Base-by-base conservation (phyloP, 2,113 vertebrate species). In the Rousettus leschenaultii region DNA sequence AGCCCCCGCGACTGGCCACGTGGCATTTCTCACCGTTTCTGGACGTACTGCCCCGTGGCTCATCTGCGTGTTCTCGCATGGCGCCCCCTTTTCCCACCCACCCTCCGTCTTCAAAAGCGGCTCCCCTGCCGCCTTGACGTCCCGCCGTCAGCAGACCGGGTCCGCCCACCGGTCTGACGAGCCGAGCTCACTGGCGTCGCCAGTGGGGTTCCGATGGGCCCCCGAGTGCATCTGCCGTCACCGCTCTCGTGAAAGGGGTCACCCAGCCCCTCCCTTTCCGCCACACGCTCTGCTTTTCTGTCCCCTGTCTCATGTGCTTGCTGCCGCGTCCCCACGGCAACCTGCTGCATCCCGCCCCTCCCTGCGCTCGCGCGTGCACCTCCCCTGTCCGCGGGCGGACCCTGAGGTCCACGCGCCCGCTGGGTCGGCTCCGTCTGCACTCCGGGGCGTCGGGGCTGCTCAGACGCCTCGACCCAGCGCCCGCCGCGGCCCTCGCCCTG, bases 41-140 rank as follows among this genome's bases (percentile, higher is more conserved):
- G 21, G 4, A 30, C 2, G 0, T 2, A 4, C 79, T 0, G 26
- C 40, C 65, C 6, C 1, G 3, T 0, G 6, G 9, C 2, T 11
- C 30, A 0, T 3, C 38, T 11, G 7, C 0, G 8, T 16, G 2
- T 24, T 3, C 70, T 55, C 28, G 21, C 19, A 1, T 0, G 7
- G 7, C 3, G 28, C 21, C 45, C 24, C 35, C 8, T 9, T 8
- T 13, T 51, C 33, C n/a, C 15, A 4, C 43, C 28, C 9, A 2
- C 3, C 3, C 48, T 51, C 48, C 48, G 43, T 43, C 43, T 43
- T 43, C 43, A 43, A 43, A 43, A 43, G 43, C 7, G 43, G 43
- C 43, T 43, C 43, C 48, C 13, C 48, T 51, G 13, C 48, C 12
- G 14, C 48, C 48, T 48, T 51, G 48, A 51, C 13, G 14, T 51